Conservation (phyloP, 2,888 invertebrate species). For the Thelaira solivaga region DNA sequence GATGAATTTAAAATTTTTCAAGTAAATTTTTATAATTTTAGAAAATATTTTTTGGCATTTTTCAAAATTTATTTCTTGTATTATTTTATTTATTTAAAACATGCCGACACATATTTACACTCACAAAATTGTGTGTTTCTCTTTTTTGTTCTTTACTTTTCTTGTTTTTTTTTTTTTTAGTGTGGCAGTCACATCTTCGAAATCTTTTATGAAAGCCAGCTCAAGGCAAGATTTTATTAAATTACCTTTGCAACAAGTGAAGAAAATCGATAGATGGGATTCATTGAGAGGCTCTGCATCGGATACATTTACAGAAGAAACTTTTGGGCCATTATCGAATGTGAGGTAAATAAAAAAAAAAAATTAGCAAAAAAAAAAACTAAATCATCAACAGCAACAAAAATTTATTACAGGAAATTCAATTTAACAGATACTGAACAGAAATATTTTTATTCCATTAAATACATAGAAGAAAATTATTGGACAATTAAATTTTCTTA, state of each 20-base stretch:
- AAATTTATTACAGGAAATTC: background rate
- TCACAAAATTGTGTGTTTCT: no score
- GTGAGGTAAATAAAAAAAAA: conserved; percentile 81
- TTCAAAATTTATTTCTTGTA: no score
- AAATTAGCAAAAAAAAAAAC: background rate
- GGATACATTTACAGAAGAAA: conserved; percentile 89
- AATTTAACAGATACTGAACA: no score
- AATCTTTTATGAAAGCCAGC: conserved; percentile 93
- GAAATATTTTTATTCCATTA: no score
- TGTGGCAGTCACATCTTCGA: conserved; percentile 84
- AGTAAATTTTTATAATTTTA: no score
- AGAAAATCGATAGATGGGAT: conserved; percentile 83
- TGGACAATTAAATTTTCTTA: no score
- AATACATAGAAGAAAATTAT: no score
- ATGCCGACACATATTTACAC: no score
- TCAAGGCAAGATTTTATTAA: conserved; percentile 87
- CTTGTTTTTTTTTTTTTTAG: conserved; percentile 72
- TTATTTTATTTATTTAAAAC: no score
- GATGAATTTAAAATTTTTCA: no score
- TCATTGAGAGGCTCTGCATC: conserved; percentile 86
- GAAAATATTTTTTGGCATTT: no score
- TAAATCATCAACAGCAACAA: background rate
- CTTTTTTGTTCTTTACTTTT: conserved; percentile 20
- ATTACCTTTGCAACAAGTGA: conserved; percentile 81
- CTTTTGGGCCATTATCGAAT: conserved; percentile 94